phyloP scores from a whole-genome alignment of 2,797 vertebrate genomes.

The Momotus momota region DNA sequence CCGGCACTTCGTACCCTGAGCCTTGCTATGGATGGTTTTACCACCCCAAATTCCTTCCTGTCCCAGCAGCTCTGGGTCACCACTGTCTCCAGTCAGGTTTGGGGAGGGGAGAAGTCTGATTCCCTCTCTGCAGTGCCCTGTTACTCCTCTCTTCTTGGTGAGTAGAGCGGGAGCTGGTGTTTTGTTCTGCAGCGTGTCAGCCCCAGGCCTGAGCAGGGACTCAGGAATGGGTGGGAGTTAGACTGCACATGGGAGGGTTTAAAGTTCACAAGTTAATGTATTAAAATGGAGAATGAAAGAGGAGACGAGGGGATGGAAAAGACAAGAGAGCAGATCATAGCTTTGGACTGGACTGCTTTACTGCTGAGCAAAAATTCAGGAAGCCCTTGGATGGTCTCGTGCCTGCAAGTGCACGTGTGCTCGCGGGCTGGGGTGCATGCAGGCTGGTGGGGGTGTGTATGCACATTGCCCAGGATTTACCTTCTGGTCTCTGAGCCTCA shows the following conservation, averaged over 20 bases:
- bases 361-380: not conserved
- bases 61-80: not conserved
- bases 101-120: not conserved
- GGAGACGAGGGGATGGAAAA: not conserved
- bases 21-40: not conserved
- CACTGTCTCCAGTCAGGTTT: rapidly evolving
- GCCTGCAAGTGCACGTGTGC: not conserved
- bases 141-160: not conserved
- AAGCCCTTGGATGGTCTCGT: not conserved
- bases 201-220: not conserved
- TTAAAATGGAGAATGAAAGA: not conserved
- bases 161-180: not conserved
- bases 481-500: not conserved
- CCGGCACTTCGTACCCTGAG: not conserved
- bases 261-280: not conserved
- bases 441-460: rapidly evolving
- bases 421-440: rapidly evolving
- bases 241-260: rapidly evolving
- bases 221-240: not conserved
- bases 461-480: not conserved
- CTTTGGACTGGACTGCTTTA: not conserved
- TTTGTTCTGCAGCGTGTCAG: not conserved
- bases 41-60: not conserved
- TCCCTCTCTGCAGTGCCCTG: not conserved
- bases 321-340: not conserved